Base-by-base conservation (phyloP, 64 coral and sea anemone genomes). In the Montipora efflorescens region DNA sequence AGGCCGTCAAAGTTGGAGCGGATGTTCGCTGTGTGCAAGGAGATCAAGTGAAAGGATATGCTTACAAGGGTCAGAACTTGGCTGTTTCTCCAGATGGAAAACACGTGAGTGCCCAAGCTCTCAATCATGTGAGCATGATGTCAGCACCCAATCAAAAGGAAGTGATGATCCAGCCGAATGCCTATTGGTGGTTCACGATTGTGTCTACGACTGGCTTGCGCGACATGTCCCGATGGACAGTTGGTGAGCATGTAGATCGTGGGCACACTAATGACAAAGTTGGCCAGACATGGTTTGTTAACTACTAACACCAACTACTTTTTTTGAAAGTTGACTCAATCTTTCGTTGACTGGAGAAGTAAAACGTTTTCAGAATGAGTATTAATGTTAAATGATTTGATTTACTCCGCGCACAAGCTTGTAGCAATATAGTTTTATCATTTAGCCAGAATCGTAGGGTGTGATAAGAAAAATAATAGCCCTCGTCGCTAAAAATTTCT, bases 171-270 rank as follows among this genome's bases (percentile, higher is more conserved):
- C 91, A 90, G 48, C 19, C 95, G 5, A 96, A 75, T 25, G 87
- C 95, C 16, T 96, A 96, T 14, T 96, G 95, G 95, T 96, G 95
- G 95, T 96, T 96, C 62, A 90, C 91, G 22, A 96, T 96, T 25
- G 95, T 96, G 44, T 77, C 91, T 8, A 93, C 95, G 5, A 78
- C 71, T 36, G 95, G 95, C 36, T 70, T 83, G 53, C 62, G 95
- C 69, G 95, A 97, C 5, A 92, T 94, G 89, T 97, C 95, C 23
- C 84, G 95, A n/a, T 97, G 95, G 95, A 94, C 84, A 25, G 95
- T 97, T 16, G 95, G 95, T 20, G 78, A 76, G 57, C 95, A 97
- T 70, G 80, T 87, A 14, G 67, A 79, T 88, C 92, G 95, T 68
- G 92, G 92, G 19, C 88, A 92, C 59, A 88, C 76, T 12, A 68